Evolutionary conservation across 2,888 invertebrate species (phyloP).

Genomic region (Ochropleura leucogaster): DNA sequence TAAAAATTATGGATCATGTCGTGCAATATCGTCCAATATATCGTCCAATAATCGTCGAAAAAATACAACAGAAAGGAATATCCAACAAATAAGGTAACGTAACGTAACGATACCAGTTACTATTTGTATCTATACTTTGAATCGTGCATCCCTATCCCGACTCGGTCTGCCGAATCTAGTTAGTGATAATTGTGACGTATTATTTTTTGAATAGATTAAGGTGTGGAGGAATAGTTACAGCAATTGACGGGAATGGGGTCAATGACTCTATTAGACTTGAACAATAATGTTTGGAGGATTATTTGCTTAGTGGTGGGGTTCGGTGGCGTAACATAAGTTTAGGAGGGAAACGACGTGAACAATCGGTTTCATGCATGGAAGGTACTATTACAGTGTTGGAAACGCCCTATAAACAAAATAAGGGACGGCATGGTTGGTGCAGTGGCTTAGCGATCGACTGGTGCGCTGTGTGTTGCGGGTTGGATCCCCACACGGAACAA

Average conservation of each 20-base stretch:
- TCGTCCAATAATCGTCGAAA: not conserved
- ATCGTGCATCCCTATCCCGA: conserved; percentile 19
- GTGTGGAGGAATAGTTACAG: conserved; percentile 29
- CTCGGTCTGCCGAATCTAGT: conserved; percentile 43
- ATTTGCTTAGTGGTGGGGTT: not conserved
- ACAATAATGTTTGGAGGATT: conserved; percentile 7
- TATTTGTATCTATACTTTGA: not conserved
- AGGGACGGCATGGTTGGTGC: no score
- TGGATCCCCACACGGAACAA: no score
- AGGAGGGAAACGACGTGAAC: not conserved
- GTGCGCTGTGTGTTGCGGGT: no score
- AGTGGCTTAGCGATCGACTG: no score
- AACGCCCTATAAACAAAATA: no score
- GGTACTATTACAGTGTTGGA: no score
- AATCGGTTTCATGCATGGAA: no score
- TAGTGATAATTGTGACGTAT: conserved; percentile 59
- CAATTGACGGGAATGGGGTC: conserved; percentile 23
- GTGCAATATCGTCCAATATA: not conserved
- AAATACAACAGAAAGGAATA: not conserved
- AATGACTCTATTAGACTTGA: conserved; percentile 12
- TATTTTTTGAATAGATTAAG: conserved; percentile 59
- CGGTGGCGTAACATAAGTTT: not conserved
- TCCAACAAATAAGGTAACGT: not conserved
- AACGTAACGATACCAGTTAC: not conserved
- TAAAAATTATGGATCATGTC: not conserved